Base-by-base conservation (phyloP, 2,797 vertebrate genomes). In the Pelodytes ibericus region DNA sequence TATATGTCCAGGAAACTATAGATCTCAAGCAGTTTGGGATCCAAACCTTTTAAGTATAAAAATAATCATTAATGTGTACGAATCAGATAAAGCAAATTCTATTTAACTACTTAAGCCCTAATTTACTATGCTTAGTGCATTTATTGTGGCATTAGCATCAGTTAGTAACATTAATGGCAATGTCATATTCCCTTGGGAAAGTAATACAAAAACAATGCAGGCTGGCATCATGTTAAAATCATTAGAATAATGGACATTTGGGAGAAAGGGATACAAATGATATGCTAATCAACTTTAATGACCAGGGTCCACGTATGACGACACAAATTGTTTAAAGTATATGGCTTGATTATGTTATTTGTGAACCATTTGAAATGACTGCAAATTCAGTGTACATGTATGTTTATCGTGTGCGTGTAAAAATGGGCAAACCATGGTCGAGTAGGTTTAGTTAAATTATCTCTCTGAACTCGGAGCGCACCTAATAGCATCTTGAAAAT, bases 141-240 rank as follows among this genome's bases (percentile, higher is more conserved):
- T 53, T 53, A 53, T 53, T 53, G 49, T 53, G 49, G 2, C 67
- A 70, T 70, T 20, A 70, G 56, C 53, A 70, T 70, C 25, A 70
- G 67, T 30, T 27, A 22, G 65, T 56, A 56, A 68, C 49, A 22
- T 56, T 69, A 57, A 69, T 69, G 66, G 30, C 13, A 69, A 36
- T 57, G 8, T 18, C 29, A 56, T 69, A 39, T 39, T 29, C 66
- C 30, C 51, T 13, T 16, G 53, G 36, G 67, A 11, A 70, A 57
- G 41, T 24, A 53, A 53, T 6, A 11, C 20, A 53, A 53, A 53
- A 16, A 22, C 49, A 53, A 8, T 53, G 49, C 4, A 53, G n/a
- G 8, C 49, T 22, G 20, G 5, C 20, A 53, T 53, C 3, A 53
- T 53, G 49, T 53, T 53, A 53, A 53, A 53, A 15, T 2, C 49